phyloP scores from a whole-genome alignment of 2,113 vertebrate species.

The Cnemophilus loriae region DNA sequence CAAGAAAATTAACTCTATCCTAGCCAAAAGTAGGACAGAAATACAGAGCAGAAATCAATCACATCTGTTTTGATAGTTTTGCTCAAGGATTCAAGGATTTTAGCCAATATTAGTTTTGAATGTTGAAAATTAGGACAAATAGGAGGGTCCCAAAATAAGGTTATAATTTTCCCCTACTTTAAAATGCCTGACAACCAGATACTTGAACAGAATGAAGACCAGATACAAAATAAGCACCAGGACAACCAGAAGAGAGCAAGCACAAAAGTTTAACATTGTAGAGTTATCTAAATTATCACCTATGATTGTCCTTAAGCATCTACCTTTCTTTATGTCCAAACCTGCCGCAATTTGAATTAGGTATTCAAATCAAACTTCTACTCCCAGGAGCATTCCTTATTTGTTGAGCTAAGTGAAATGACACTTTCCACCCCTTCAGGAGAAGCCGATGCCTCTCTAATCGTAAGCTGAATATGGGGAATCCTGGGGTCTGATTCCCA shows the following conservation, averaged over 20 bases:
- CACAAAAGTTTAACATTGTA: neutral
- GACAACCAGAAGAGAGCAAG: neutral
- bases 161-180: neutral
- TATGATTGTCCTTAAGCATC: neutral
- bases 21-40: neutral
- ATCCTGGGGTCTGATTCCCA: neutral
- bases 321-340: neutral
- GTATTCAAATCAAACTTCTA: neutral
- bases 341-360: neutral
- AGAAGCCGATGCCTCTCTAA: neutral
- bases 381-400: neutral
- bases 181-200: neutral
- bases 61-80: neutral
- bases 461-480: neutral
- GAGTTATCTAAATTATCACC: neutral
- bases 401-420: neutral
- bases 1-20: neutral
- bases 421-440: neutral
- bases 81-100: rapidly evolving
- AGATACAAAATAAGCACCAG: neutral
- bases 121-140: neutral
- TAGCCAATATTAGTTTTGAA: neutral
- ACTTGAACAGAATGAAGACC: neutral
- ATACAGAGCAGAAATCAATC: neutral
- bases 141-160: neutral